phyloP scores from a whole-genome alignment of 1,140 invertebrate genomes.

The Euwallacea similis region DNA sequence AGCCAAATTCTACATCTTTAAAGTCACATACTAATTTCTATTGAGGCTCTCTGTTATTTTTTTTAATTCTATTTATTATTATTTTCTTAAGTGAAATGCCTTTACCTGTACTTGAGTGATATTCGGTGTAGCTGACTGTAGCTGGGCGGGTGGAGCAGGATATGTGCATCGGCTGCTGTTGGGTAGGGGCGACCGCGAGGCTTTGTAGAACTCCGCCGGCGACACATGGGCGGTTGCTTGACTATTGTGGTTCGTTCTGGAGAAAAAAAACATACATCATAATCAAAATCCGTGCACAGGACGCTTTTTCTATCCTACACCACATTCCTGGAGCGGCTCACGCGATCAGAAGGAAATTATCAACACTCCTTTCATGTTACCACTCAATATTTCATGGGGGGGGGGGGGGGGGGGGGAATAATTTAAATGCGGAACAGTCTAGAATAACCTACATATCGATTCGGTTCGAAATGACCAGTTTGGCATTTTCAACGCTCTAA shows the following conservation, averaged over 20 bases:
- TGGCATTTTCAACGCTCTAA: slow-evolving; percentile 9
- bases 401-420: not conserved
- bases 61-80: no score
- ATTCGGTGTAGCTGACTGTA: slow-evolving; percentile 36
- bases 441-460: slow-evolving; percentile 26
- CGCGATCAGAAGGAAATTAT: slow-evolving; percentile 17
- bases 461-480: slow-evolving; percentile 10
- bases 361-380: slow-evolving; percentile 19
- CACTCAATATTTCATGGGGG: slow-evolving; percentile 29
- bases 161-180: slow-evolving; percentile 42
- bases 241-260: slow-evolving; percentile 48
- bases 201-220: slow-evolving; percentile 51
- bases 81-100: not conserved
- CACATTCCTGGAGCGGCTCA: slow-evolving; percentile 1
- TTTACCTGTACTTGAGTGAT: slow-evolving; percentile 40
- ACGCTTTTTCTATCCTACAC: not conserved
- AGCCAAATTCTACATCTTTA: no score
- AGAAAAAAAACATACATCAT: slow-evolving; percentile 36
- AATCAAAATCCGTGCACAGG: not conserved
- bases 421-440: slow-evolving; percentile 17
- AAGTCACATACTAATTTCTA: no score
- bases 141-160: slow-evolving; percentile 40
- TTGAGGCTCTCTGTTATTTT: not conserved
- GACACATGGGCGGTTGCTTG: slow-evolving; percentile 36
- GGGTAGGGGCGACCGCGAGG: slow-evolving; percentile 49